Evolutionary conservation across 2,888 invertebrate species (phyloP).

Genomic region (Lampropteryx suffumata): DNA sequence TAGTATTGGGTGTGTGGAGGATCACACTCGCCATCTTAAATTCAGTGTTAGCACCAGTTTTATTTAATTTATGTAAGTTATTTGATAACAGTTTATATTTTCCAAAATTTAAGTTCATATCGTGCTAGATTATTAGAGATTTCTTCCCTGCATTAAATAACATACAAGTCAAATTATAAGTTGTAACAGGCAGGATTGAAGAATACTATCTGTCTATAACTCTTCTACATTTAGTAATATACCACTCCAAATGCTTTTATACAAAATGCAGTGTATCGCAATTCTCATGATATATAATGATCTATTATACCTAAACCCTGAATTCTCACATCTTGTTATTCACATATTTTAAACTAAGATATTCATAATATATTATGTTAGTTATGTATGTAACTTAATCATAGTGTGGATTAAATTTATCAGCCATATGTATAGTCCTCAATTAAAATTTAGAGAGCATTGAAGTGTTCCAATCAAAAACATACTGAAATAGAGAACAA

Average conservation of each 20-base stretch:
- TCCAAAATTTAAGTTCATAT: conserved; percentile 12
- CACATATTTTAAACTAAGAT: conserved; percentile 31
- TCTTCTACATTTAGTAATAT: neutral
- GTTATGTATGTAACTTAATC: conserved; percentile 14
- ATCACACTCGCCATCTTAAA: conserved; percentile 13
- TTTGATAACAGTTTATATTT: conserved; percentile 6
- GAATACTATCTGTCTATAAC: neutral
- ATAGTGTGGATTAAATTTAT: conserved; percentile 46
- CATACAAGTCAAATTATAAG: conserved; percentile 1
- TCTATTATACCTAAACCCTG: conserved; percentile 32
- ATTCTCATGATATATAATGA: conserved; percentile 28
- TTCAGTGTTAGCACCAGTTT: conserved; percentile 23
- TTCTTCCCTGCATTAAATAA: too few species aligned
- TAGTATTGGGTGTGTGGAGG: conserved; percentile 28
- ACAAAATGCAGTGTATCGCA: conserved; percentile 7
- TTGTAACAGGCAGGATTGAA: neutral
- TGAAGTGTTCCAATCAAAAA: neutral
- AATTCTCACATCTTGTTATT: conserved; percentile 43
- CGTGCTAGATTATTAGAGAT: too few species aligned
- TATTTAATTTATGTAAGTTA: conserved; percentile 19
- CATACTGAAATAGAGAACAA: neutral
- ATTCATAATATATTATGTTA: conserved; percentile 8
- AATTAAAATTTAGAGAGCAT: neutral
- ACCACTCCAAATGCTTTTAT: too few species aligned
- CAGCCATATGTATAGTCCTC: neutral